phyloP scores from a whole-genome alignment of 2,113 vertebrate genomes.

The Hoplias malabaricus region DNA sequence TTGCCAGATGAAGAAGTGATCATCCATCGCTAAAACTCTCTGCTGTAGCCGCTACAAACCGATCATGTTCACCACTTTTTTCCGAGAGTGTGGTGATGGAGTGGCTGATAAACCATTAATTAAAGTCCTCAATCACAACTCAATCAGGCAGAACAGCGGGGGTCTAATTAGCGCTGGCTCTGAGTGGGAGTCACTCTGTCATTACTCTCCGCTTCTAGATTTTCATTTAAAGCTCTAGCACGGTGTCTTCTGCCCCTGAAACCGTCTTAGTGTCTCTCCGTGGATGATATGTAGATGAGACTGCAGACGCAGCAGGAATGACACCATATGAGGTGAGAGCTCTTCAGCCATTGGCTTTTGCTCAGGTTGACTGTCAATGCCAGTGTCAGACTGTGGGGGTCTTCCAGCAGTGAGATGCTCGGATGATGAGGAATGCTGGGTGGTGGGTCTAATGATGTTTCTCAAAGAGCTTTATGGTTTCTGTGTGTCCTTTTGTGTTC shows the following conservation, averaged over 20 bases:
- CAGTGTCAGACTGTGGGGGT: not conserved
- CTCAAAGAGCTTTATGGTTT: not conserved
- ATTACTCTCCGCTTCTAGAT: not conserved
- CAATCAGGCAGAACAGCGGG: slow-evolving; percentile 22
- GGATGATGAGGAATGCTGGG: not conserved
- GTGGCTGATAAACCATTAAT: slow-evolving; percentile 28
- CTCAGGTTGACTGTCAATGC: not conserved
- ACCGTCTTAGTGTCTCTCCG: not conserved
- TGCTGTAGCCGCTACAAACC: not conserved
- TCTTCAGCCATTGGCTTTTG: not conserved
- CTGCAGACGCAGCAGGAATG: not conserved
- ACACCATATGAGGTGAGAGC: not conserved
- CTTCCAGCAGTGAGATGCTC: not conserved
- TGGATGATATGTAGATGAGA: not conserved
- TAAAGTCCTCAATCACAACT: slow-evolving; percentile 40
- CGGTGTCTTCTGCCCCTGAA: not conserved
- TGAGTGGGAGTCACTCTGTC: not conserved
- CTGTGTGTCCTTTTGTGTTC: not conserved
- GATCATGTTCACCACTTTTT: slow-evolving; percentile 5
- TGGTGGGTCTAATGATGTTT: not conserved
- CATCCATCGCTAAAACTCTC: slow-evolving; percentile 10
- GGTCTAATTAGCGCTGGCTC: slow-evolving; percentile 21
- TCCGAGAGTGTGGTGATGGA: slow-evolving; percentile 9
- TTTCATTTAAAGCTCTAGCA: not conserved
- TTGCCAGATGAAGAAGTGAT: not conserved